Evolutionary conservation across 1,140 invertebrate genomes (phyloP).

Genomic region (Platyscapa corneri): DNA sequence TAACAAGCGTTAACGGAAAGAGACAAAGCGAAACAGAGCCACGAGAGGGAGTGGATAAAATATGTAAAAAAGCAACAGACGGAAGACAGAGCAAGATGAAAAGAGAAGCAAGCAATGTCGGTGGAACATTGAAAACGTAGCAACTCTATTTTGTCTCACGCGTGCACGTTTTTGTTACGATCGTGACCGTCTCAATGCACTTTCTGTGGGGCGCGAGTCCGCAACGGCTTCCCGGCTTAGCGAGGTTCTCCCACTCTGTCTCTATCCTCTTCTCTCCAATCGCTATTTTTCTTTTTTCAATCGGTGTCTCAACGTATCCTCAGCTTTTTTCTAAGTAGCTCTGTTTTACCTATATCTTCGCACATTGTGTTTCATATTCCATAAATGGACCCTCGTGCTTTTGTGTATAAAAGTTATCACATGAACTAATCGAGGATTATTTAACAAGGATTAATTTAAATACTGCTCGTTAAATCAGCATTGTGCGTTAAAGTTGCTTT

Average conservation of each 20-base stretch:
- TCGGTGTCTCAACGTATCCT: neutral
- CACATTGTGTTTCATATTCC: neutral
- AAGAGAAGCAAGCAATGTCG: neutral
- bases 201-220: slow-evolving; percentile 37
- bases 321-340: neutral
- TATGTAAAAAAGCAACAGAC: neutral
- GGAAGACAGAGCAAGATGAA: neutral
- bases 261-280: neutral
- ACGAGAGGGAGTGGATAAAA: neutral
- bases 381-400: neutral
- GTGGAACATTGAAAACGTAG: slow-evolving; percentile 1
- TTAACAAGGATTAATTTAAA: neutral
- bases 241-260: slow-evolving; percentile 17
- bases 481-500: neutral
- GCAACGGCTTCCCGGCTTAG: slow-evolving; percentile 49
- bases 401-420: neutral
- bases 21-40: neutral
- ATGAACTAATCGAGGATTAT: neutral
- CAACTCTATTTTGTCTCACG: slow-evolving; percentile 14
- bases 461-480: neutral
- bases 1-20: neutral
- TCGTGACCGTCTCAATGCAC: slow-evolving; percentile 50
- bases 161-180: slow-evolving; percentile 8
- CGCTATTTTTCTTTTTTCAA: neutral
- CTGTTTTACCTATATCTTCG: neutral